A percentile compares a stretch with the other conserved stretches of the same genome.
Conservation (phyloP, 1,140 invertebrate genomes). For the Sitophilus oryzae region DNA sequence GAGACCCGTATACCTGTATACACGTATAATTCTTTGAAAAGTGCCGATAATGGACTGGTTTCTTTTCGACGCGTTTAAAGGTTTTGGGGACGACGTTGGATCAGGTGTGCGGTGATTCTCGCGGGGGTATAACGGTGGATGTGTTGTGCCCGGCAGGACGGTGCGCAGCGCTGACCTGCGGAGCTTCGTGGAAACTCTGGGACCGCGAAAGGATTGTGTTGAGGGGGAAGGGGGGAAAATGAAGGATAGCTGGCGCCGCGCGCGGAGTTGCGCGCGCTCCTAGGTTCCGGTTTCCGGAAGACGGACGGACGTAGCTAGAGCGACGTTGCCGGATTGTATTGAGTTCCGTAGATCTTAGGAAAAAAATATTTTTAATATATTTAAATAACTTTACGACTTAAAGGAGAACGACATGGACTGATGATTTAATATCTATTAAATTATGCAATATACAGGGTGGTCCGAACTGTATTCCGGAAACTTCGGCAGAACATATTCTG, state of each 20-base stretch:
- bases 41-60: too few species aligned
- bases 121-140: slow-evolving; percentile 18
- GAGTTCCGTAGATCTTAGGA: too few species aligned
- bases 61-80: background rate
- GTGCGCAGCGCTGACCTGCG: slow-evolving; percentile 20
- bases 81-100: slow-evolving; percentile 1
- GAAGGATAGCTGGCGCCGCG: slow-evolving; percentile 5
- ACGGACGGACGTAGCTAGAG: background rate
- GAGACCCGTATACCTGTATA: background rate
- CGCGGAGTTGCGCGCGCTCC: background rate
- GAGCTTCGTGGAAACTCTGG: background rate
- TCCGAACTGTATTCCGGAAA: too few species aligned
- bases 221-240: slow-evolving; percentile 3
- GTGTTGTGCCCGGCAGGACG: slow-evolving; percentile 24
- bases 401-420: too few species aligned
- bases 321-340: background rate
- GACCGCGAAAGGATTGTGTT: slow-evolving; percentile 2
- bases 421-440: too few species aligned
- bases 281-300: slow-evolving; percentile 14
- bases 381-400: too few species aligned
- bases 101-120: background rate
- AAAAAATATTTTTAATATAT: too few species aligned
- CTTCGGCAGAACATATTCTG: too few species aligned
- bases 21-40: too few species aligned
- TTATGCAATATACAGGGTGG: too few species aligned